A percentile compares a stretch with the other conserved stretches of the same genome.
Conservation (phyloP, 2,113 vertebrate genomes). For the Mastomys natalensis region DNA sequence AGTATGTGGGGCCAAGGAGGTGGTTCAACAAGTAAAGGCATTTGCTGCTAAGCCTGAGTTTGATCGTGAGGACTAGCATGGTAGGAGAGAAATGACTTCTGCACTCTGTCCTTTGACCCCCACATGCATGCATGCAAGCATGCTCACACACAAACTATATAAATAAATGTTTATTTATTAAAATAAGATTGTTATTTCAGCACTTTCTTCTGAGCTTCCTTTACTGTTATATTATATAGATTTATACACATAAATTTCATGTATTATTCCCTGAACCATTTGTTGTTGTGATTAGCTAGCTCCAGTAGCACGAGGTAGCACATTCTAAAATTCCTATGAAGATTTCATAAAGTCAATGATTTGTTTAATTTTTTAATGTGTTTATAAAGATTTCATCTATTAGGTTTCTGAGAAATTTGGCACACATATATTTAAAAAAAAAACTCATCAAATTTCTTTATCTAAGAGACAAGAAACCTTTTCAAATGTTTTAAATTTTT, state of each 20-base stretch:
- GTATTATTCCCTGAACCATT: background rate
- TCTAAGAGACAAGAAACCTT: background rate
- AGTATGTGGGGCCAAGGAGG: background rate
- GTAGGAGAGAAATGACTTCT: background rate
- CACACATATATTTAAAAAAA: background rate
- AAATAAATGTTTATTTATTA: background rate
- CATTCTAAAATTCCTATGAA: background rate
- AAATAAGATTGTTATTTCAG: background rate
- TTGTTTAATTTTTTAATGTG: constrained; percentile 12
- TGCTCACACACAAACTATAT: too few relatives aligned
- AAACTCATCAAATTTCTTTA: constrained; percentile 12
- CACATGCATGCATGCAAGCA: background rate
- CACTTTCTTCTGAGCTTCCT: background rate
- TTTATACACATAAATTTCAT: background rate
- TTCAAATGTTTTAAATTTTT: constrained; percentile 20
- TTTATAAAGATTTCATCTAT: background rate
- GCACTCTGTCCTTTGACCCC: background rate
- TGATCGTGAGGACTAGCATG: too few relatives aligned
- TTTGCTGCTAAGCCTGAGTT: background rate
- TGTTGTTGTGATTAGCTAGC: background rate
- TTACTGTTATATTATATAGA: background rate
- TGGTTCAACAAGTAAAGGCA: background rate
- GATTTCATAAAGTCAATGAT: background rate
- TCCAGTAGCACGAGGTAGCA: background rate
- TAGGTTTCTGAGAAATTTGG: background rate